These are phyloP conservation scores for Raja brachyura DNA, from an alignment of 2,113 vertebrate species.

Conservation along the genomic window DNA sequence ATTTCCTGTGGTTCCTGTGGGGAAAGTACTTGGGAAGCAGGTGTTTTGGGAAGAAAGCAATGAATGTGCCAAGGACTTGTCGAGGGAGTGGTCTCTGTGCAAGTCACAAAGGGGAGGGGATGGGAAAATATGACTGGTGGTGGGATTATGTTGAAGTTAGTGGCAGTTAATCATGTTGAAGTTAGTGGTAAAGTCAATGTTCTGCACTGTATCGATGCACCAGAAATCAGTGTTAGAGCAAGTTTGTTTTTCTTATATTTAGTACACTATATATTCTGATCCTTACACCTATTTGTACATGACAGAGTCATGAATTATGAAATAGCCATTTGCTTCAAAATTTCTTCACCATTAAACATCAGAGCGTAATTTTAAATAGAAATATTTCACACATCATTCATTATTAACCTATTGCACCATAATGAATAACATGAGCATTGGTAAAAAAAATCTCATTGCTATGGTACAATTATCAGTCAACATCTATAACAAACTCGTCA, in stretches of 20 bases:
- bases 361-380: not conserved
- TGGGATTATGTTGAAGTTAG: no score
- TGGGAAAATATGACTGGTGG: no score
- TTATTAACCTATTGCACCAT: not conserved
- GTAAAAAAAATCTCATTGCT: not conserved
- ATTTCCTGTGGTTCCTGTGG: not conserved
- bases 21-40: no score
- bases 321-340: not conserved
- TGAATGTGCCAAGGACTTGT: no score
- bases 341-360: not conserved
- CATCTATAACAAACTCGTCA: not conserved
- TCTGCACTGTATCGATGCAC: not conserved
- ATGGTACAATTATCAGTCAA: not conserved
- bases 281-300: not conserved
- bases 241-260: not conserved
- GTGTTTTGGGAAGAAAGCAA: no score
- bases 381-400: not conserved
- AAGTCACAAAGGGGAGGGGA: no score
- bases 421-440: constrained; percentile 5
- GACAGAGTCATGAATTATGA: not conserved
- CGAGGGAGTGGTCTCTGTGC: no score
- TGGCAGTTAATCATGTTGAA: no score
- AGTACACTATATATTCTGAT: not conserved
- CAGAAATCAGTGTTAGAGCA: not conserved
- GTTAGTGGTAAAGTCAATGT: no score